Evolutionary conservation across 2,888 invertebrate species (phyloP), one percentile per base, ranked within the genome.

Genomic region (Pandemis corylana): DNA sequence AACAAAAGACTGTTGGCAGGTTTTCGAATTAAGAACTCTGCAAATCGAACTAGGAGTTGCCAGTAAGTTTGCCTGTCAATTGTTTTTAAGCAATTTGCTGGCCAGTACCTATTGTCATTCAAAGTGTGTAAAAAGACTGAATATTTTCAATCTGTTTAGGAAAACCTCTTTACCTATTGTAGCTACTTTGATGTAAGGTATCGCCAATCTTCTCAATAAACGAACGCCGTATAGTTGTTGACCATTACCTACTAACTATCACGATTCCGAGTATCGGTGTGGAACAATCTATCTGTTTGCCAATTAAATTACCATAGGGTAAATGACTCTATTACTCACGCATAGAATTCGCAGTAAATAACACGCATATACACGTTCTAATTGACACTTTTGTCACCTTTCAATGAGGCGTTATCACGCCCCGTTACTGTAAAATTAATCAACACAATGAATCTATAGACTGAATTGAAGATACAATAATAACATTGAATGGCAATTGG

Each of bases 11-110:
- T 10, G 53, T 41, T 41, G 41, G 41, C 10, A 51, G 51, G 41
- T 41, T 41, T 15, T 67, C 51, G 28, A 67, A 67, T 67, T 41
- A 41, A 53, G 67, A 67, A 53, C 53, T 67, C 66, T 53, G 51
- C 0, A 53, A 67, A 53, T 53, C 13, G 15, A 42, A 53, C 7
- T 10, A n/a, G 36, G 41, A 53, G 41, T 15, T 9, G 51, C 53
- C n/a, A 51, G 41, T n/a, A 41, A 9, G 62, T 7, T 7, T 2
- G n/a, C 6, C 13, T 10, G 61, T 41, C 42, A 7, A n/a, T 42
- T 62, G 62, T 62, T 62, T 62, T 42, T 28, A 59, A 7, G 9
- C 2, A 41, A 2, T 41, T 13, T 7, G 2, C 13, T 62, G n/a
- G 7, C 62, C 62, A n/a, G 28, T 9, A 28, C 5, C 20, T 20